Evolutionary conservation across 1,140 invertebrate species (phyloP), one percentile per base, ranked within the genome.

Genomic region (Drosophila azteca): DNA sequence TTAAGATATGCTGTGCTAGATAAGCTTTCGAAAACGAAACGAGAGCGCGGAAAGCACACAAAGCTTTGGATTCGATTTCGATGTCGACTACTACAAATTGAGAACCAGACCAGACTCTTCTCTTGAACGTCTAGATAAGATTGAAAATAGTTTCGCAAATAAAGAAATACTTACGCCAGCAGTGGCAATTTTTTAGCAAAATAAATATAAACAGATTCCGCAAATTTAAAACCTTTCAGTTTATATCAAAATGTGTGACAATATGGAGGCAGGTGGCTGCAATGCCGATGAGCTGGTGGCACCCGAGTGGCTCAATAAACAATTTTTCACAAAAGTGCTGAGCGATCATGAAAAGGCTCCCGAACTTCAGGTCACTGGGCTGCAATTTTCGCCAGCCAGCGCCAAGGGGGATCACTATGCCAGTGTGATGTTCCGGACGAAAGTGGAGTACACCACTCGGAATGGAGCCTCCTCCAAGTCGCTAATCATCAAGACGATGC

Each of bases 361-460:
- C 11, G 49, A 58, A 11, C 4, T 87, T 2, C 53, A 68, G 20
- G 60, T 91, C 0, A 17, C 44, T 1, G 57, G 74, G n/a, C 7
- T 83, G 0, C 57, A 61, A 15, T 64, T 84, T 0, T 75, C 77
- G 1, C 90, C 90, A 5, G 90, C 90, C 2, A 81, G 71, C 20
- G 67, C 31, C 22, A 88, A 85, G 44, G 85, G 82, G 0, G 90
- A 91, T 73, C 90, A 91, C 46, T 91, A 90, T 76, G 90, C 83
- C 7, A 91, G 90, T 50, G 46, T 91, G 6, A 91, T 91, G 71
- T 90, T 90, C 5, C 75, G 90, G 1, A 65, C 46, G 0, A 69
- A 44, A 2, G 53, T 90, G 1, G 15, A 39, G 41, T 87, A 68
- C 22, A 49, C 26, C 11, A 59, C 45, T 0, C 3, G 13, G 1